phyloP scores from a whole-genome alignment of 2,113 vertebrate genomes.

The Rhea pennata region DNA sequence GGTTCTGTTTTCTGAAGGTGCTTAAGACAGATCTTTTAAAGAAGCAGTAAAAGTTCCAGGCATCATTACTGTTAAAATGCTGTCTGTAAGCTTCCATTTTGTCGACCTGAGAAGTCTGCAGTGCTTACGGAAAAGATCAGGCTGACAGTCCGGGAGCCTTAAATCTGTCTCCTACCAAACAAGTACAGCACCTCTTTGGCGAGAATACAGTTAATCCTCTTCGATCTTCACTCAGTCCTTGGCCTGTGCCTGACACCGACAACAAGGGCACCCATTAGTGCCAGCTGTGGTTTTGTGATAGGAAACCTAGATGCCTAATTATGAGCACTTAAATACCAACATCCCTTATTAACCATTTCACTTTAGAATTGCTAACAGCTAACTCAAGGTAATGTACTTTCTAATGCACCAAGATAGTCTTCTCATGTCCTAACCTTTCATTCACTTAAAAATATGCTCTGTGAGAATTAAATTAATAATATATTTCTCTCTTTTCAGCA shows the following conservation, averaged over 20 bases:
- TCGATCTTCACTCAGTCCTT: background rate
- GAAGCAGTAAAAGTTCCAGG: background rate
- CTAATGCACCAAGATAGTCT: background rate
- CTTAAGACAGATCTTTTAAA: background rate
- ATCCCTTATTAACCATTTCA: background rate
- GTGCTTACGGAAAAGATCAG: background rate
- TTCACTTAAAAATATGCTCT: background rate
- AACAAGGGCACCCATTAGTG: background rate
- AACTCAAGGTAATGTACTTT: background rate
- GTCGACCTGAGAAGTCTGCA: background rate
- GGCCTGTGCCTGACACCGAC: background rate
- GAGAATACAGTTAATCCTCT: fast-evolving
- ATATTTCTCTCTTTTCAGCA: background rate
- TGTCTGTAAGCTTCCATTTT: background rate
- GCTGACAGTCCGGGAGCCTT: background rate
- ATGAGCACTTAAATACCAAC: background rate
- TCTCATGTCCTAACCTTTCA: background rate
- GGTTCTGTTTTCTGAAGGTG: background rate
- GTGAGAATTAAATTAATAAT: background rate
- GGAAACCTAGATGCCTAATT: background rate
- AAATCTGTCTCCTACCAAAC: background rate
- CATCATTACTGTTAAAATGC: background rate
- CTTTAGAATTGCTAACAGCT: background rate
- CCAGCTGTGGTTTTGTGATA: background rate
- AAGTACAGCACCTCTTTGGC: fast-evolving